These are phyloP conservation scores for Kryptolebias ocellatus DNA, from an alignment of 2,797 vertebrate genomes.

Conservation along the genomic window DNA sequence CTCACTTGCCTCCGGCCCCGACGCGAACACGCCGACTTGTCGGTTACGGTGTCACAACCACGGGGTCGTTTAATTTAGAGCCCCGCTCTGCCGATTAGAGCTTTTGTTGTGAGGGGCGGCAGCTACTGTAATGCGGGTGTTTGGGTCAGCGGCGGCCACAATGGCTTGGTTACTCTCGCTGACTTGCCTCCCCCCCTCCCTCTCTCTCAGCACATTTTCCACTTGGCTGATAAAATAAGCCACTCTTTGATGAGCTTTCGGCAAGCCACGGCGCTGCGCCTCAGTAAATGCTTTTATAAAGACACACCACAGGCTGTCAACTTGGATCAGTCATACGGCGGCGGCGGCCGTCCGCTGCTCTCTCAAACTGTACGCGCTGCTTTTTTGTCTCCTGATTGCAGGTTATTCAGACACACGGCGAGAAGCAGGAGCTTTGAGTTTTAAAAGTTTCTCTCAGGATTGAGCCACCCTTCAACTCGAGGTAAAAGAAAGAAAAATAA, in stretches of 20 bases:
- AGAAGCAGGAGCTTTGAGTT: slow-evolving; percentile 12
- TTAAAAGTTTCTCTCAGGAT: slow-evolving; percentile 13
- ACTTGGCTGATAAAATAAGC: slow-evolving; percentile 80
- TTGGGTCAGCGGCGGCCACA: slow-evolving; percentile 75
- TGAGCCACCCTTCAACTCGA: slow-evolving; percentile 18
- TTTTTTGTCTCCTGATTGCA: slow-evolving; percentile 38
- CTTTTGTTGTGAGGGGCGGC: slow-evolving; percentile 67
- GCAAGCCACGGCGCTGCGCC: slow-evolving; percentile 57
- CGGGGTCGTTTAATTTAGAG: slow-evolving; percentile 71
- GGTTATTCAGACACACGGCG: slow-evolving; percentile 22
- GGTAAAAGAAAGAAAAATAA: neutral
- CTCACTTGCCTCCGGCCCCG: slow-evolving; percentile 50
- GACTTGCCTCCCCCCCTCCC: slow-evolving; percentile 63
- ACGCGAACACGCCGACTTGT: slow-evolving; percentile 48
- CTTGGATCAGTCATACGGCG: slow-evolving; percentile 71
- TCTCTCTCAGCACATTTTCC: slow-evolving; percentile 82
- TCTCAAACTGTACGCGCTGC: slow-evolving; percentile 24
- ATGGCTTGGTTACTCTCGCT: slow-evolving; percentile 74
- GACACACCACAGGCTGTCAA: slow-evolving; percentile 72
- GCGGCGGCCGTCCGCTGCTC: slow-evolving; percentile 29
- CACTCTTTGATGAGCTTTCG: slow-evolving; percentile 78
- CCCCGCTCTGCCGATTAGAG: slow-evolving; percentile 64
- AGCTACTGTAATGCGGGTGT: slow-evolving; percentile 71
- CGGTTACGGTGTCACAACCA: slow-evolving; percentile 61
- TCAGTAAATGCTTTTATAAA: slow-evolving; percentile 74